A percentile compares a stretch with the other conserved stretches of the same genome.
phyloP scores from a whole-genome alignment of 2,113 vertebrate species.

The Xyliphius kryptos region DNA sequence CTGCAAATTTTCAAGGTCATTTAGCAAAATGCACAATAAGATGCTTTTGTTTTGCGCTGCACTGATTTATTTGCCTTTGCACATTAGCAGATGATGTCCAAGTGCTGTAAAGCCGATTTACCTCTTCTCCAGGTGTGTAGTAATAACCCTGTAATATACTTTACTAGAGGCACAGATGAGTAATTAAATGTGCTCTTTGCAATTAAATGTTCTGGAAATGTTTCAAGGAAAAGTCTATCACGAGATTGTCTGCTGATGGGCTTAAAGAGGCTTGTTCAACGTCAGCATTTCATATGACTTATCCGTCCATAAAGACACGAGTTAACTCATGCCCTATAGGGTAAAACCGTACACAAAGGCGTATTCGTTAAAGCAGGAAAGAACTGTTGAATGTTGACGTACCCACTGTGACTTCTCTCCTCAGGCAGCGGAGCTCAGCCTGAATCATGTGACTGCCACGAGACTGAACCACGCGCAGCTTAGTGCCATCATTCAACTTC shows the following conservation, averaged over 20 bases:
- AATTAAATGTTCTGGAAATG: no score
- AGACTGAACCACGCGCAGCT: not conserved
- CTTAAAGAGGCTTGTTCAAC: no score
- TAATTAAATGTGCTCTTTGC: no score
- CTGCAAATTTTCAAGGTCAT: slow-evolving; percentile 33
- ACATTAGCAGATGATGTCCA: not conserved
- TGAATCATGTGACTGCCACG: slow-evolving; percentile 27
- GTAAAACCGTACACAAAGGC: not conserved
- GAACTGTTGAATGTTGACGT: not conserved
- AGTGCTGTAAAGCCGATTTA: no score
- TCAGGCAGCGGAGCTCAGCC: slow-evolving; percentile 10
- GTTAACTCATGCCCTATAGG: not conserved
- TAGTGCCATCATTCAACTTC: not conserved
- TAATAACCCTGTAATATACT: no score
- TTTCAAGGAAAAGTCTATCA: not conserved
- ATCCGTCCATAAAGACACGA: no score
- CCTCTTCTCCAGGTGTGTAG: no score
- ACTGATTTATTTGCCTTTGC: no score
- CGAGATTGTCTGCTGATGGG: slow-evolving; percentile 15
- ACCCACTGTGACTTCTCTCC: slow-evolving; percentile 3
- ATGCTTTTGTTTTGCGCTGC: not conserved
- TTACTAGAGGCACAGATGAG: no score
- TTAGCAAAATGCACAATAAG: slow-evolving; percentile 26
- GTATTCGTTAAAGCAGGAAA: slow-evolving; percentile 15
- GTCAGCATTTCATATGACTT: no score